Evolutionary conservation across 1,140 invertebrate genomes (phyloP), one percentile per base, ranked within the genome.

Genomic region (Drosophila funebris): DNA sequence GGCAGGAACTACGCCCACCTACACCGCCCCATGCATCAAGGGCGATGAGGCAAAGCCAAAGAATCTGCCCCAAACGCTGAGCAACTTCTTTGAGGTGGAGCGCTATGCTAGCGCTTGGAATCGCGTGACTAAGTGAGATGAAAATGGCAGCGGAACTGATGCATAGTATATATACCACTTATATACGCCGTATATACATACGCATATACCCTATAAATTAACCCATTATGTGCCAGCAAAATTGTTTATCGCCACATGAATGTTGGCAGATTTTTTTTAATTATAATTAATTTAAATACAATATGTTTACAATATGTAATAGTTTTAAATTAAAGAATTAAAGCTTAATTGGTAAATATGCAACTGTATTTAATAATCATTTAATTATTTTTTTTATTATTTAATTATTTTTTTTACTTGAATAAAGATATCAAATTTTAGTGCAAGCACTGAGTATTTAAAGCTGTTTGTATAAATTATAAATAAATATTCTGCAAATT

Each of bases 101-200:
- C 82, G 81, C 5, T 24, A 75, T 52, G 48, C 44, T 16, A 87
- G 82, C 50, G 83, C 70, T 75, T 78, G 74, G 83, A 87, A 88
- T 87, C 83, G 82, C 74, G 74, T 82, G 78, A 87, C 78, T 57
- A 78, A 87, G 50, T 68, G 63, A 62, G 61, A 48, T 46, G 72
- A 44, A 50, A 44, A 41, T 33, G 41, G 36, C 18, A 48, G 54
- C 54, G 37, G 36, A 62, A 63, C 46, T 63, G 9, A 36, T 14
- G 11, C 22, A 50, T 31, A 37, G 7, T 37, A 69, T 46, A 61
- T 29, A 50, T 20, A n/a, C n/a, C n/a, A n/a, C n/a, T n/a, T n/a
- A n/a, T n/a, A n/a, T n/a, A n/a, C n/a, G n/a, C n/a, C n/a, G n/a
- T n/a, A n/a, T 37, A 69, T 46, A 61, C 20, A 50, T 20, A 43